Conservation (phyloP, 2,888 invertebrate genomes). For the Lydus trimaculatus region DNA sequence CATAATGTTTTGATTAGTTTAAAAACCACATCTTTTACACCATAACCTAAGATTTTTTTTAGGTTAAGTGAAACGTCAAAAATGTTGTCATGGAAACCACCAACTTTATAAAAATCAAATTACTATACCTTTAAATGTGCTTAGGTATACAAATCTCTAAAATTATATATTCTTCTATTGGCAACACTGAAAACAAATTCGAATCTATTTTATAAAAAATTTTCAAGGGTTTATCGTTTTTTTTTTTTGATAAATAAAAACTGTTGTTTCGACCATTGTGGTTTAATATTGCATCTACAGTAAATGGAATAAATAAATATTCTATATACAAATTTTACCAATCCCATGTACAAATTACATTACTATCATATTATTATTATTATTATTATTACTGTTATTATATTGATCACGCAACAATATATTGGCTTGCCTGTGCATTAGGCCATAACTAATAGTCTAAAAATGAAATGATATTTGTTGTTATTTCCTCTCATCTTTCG, state of each 20-base stretch:
- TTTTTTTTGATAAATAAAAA: background rate
- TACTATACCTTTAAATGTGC: too few species aligned
- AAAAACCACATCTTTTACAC: background rate
- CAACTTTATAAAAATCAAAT: too few species aligned
- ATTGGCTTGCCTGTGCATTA: constrained; percentile 30
- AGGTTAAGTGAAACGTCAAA: too few species aligned
- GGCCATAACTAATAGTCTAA: constrained; percentile 20
- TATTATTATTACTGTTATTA: constrained; percentile 10
- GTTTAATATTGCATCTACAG: constrained; percentile 33
- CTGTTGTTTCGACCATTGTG: constrained; percentile 16
- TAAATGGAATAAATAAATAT: constrained; percentile 51
- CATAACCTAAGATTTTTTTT: background rate
- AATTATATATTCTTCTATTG: too few species aligned
- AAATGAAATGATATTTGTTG: background rate
- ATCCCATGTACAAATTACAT: constrained; percentile 43
- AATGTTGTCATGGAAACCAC: too few species aligned
- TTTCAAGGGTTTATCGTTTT: too few species aligned
- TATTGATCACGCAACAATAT: constrained; percentile 29
- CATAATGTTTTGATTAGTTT: constrained; percentile 16
- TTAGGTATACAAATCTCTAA: too few species aligned
- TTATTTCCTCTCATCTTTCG: background rate
- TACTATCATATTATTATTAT: background rate
- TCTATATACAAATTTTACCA: constrained; percentile 47
- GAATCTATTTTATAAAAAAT: too few species aligned
- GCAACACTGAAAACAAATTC: too few species aligned